Percentiles rank a stretch among this genome's conserved stretches.
These are phyloP conservation scores for Galagoides demidoff DNA, from an alignment of 2,797 vertebrate genomes.

Conservation along the genomic window DNA sequence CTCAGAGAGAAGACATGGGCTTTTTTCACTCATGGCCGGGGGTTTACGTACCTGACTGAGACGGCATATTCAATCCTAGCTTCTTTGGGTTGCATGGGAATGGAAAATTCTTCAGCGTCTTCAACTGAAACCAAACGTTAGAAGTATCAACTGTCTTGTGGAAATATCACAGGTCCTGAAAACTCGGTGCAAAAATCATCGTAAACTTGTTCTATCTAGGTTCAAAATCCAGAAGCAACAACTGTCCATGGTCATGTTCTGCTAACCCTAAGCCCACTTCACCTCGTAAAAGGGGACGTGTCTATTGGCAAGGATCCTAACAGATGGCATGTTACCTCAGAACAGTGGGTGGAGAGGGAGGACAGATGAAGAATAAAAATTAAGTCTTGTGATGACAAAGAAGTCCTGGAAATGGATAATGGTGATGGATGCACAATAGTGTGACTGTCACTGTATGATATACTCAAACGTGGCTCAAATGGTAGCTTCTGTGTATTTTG, in stretches of 20 bases:
- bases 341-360: not conserved
- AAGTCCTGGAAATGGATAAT: not conserved
- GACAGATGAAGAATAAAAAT: not conserved
- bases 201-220: not conserved
- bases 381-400: not conserved
- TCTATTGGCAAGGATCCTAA: not conserved
- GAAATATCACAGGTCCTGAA: not conserved
- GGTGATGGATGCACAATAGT: not conserved
- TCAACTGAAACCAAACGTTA: conserved; percentile 62
- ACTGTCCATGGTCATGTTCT: not conserved
- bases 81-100: conserved; percentile 62
- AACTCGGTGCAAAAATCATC: not conserved
- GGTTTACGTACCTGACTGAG: conserved; percentile 84
- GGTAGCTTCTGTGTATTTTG: not conserved
- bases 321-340: not conserved
- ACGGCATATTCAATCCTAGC: not conserved
- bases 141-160: not conserved
- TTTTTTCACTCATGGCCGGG: not conserved
- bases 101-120: conserved; percentile 71
- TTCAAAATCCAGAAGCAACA: not conserved
- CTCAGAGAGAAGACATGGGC: not conserved
- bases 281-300: not conserved
- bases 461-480: not conserved
- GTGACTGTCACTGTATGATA: not conserved
- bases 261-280: not conserved